Base-by-base conservation (phyloP, 1,140 invertebrate genomes). In the Parapsyche elsis region DNA sequence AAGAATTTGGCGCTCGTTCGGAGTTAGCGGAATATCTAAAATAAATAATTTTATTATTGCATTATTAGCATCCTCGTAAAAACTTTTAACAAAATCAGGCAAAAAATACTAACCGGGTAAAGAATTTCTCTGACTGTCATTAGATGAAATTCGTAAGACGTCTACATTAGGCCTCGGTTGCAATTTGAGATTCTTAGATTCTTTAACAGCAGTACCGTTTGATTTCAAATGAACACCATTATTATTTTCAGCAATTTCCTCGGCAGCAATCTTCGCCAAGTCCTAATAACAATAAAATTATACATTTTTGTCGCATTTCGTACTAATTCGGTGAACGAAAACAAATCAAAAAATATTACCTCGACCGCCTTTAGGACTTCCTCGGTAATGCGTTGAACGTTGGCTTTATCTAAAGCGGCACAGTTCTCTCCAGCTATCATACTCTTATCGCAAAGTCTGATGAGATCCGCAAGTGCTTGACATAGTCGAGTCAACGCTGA, bases 401-500 rank as follows among this genome's bases (percentile, higher is more conserved):
- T 94, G 24, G 5, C 23, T 9, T 90, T 91, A 84, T 93, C 90
- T 83, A 94, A 85, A 53, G 91, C 90, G 76, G 90, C 87, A 64
- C 90, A 92, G 82, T 93, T 91, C 53, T 93, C 91, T 30, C 92
- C 92, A 83, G 93, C 91, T 2, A 97, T 89, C 82, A 97, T 88
- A 53, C 95, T 94, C 86, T 96, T 94, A 87, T 98, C 96, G 86
- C 96, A 96, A 76, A 97, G 91, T 84, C 95, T 94, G 81, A 98
- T 94, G 76, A 98, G 90, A 86, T 94, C 93, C 10, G 96, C 96
- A 57, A 98, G 88, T 76, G 94, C 94, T 84, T 95, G 93, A 85
- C 97, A 97, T 24, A 98, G 93, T 86, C 95, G 93, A 86, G 94
- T 95, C 21, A 95, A 95, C 14, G 95, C 94, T 24, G 94, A 95